phyloP scores from a whole-genome alignment of 2,113 vertebrate species.

The Notarius quadriscutis region DNA sequence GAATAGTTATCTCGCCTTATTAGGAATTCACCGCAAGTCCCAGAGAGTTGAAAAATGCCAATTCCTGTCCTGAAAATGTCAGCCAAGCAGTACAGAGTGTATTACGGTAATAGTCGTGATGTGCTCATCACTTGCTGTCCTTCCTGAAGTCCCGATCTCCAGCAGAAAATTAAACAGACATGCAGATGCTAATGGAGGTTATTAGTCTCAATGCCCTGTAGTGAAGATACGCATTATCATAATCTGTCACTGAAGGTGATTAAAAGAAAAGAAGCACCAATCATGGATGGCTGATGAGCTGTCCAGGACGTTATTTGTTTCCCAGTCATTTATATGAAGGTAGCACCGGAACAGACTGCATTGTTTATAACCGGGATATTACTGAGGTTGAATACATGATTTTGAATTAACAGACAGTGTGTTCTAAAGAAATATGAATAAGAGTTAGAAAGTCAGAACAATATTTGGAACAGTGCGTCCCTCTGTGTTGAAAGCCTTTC shows the following conservation, averaged over 20 bases:
- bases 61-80: slow-evolving; percentile 42
- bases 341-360: background rate
- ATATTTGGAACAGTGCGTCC: too few species aligned
- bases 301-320: background rate
- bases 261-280: slow-evolving; percentile 34
- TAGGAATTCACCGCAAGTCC: slow-evolving; percentile 18
- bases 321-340: background rate
- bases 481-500: too few species aligned
- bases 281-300: slow-evolving; percentile 13
- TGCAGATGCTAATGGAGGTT: slow-evolving; percentile 44
- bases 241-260: slow-evolving; percentile 46
- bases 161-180: slow-evolving; percentile 32
- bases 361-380: background rate
- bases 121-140: slow-evolving; percentile 28
- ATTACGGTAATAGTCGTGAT: slow-evolving; percentile 26
- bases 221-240: slow-evolving; percentile 48
- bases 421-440: background rate
- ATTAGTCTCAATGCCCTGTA: slow-evolving; percentile 49
- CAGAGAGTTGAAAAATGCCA: slow-evolving; percentile 20
- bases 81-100: slow-evolving; percentile 1
- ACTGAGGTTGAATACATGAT: background rate
- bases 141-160: slow-evolving; percentile 42
- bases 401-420: background rate
- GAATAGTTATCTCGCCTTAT: background rate
- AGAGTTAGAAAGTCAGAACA: background rate